These are phyloP conservation scores for Syngnathus typhle DNA, from an alignment of 2,113 vertebrate species.

Conservation along the genomic window DNA sequence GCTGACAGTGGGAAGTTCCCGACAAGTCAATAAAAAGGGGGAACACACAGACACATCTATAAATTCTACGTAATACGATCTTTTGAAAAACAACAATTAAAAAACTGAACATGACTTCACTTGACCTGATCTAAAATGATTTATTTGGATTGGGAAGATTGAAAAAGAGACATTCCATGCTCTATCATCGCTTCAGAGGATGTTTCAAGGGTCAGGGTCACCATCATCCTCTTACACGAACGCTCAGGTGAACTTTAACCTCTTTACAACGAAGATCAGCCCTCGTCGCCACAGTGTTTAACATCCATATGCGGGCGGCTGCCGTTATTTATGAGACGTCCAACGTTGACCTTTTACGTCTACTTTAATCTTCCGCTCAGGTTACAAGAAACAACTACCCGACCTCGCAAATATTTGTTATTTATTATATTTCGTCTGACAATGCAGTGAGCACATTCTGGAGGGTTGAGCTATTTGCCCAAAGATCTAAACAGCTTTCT, in stretches of 20 bases:
- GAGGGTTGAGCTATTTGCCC: slow-evolving; percentile 3
- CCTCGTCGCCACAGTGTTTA: slow-evolving; percentile 50
- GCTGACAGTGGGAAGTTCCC: background rate
- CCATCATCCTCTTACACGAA: slow-evolving; percentile 24
- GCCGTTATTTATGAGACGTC: slow-evolving; percentile 30
- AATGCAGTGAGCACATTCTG: background rate
- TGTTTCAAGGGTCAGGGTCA: slow-evolving; percentile 55
- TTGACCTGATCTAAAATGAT: background rate
- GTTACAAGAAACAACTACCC: slow-evolving; percentile 26
- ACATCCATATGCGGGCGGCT: slow-evolving; percentile 35
- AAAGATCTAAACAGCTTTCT: slow-evolving; percentile 25
- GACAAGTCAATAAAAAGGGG: background rate
- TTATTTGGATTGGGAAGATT: no score
- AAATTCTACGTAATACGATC: background rate
- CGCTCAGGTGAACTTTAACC: slow-evolving; percentile 53
- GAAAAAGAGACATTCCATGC: background rate
- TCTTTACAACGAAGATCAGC: slow-evolving; percentile 59
- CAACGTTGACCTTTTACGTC: slow-evolving; percentile 30
- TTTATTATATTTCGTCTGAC: slow-evolving; percentile 18
- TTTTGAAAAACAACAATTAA: background rate
- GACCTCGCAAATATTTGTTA: slow-evolving; percentile 14
- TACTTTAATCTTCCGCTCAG: slow-evolving; percentile 40
- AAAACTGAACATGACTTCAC: background rate
- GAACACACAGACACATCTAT: background rate
- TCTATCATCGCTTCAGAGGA: slow-evolving; percentile 37